Conservation (phyloP, 1,140 invertebrate species). For the Drosophila murphyi region DNA sequence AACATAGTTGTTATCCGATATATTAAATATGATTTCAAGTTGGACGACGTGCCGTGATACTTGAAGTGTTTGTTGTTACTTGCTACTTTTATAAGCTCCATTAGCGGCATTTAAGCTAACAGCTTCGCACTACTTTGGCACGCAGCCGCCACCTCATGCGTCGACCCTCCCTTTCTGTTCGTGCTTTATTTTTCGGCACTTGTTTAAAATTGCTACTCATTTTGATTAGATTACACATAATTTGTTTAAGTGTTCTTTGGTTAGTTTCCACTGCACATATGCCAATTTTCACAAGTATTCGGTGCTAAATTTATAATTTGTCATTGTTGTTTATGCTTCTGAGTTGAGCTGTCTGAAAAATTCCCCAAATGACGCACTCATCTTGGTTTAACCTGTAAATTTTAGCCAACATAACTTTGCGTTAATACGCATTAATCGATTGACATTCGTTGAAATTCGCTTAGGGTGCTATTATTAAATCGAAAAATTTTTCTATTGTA, state of each 20-base stretch:
- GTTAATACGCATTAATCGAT: too few species aligned
- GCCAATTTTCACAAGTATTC: background rate
- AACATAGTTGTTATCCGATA: background rate
- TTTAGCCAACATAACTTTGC: background rate
- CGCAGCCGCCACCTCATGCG: conserved; percentile 11
- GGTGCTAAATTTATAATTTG: background rate
- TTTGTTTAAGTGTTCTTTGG: background rate
- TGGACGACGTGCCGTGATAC: conserved; percentile 13
- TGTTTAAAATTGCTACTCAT: conserved; percentile 11
- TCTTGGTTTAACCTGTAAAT: background rate
- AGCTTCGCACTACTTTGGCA: background rate
- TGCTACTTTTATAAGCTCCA: conserved; percentile 1
- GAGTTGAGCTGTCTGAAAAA: background rate
- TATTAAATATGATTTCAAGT: background rate
- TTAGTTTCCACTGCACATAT: background rate
- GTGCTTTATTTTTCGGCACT: background rate
- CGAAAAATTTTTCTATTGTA: background rate
- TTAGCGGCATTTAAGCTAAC: conserved; percentile 16
- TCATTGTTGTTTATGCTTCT: background rate
- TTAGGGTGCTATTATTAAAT: too few species aligned
- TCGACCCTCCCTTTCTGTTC: background rate
- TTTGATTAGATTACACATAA: conserved; percentile 40
- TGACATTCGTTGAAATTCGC: too few species aligned
- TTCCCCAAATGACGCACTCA: background rate
- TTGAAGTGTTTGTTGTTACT: background rate